A percentile compares a stretch with the other conserved stretches of the same genome.
Evolutionary conservation across 2,797 vertebrate genomes (phyloP).

Genomic region (Naso thynnoides): DNA sequence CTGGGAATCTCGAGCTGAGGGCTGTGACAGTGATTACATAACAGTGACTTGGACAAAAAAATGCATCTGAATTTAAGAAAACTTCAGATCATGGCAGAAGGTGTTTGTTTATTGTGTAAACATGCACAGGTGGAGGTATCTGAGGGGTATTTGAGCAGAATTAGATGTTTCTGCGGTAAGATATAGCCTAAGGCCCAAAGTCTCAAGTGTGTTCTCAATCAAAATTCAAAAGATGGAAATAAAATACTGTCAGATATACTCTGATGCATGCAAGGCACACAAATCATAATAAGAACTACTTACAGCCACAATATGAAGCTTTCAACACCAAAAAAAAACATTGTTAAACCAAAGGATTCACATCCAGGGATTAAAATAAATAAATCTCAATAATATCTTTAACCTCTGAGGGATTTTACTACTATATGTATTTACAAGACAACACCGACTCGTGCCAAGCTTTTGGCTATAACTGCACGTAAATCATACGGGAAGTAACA

Average conservation of each 20-base stretch:
- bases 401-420: not conserved
- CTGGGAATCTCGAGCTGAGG: not conserved
- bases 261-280: not conserved
- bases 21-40: not conserved
- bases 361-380: not conserved
- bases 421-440: not conserved
- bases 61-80: constrained; percentile 14
- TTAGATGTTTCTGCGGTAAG: not conserved
- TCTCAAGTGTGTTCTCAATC: not conserved
- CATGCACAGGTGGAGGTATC: not conserved
- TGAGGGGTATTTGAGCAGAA: constrained; percentile 3
- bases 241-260: not conserved
- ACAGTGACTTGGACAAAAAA: constrained; percentile 11
- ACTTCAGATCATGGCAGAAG: constrained; percentile 15
- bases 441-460: not conserved
- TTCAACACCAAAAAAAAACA: not conserved
- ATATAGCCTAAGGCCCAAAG: not conserved
- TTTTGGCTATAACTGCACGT: not conserved
- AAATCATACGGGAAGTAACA: not conserved
- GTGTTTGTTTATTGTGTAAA: constrained; percentile 28
- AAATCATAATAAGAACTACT: not conserved
- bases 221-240: not conserved
- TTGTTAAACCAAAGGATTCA: not conserved
- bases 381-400: not conserved
- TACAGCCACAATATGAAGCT: not conserved